These are phyloP conservation scores for Aleiodes alternator DNA, from an alignment of 2,888 invertebrate species.

Conservation along the genomic window DNA sequence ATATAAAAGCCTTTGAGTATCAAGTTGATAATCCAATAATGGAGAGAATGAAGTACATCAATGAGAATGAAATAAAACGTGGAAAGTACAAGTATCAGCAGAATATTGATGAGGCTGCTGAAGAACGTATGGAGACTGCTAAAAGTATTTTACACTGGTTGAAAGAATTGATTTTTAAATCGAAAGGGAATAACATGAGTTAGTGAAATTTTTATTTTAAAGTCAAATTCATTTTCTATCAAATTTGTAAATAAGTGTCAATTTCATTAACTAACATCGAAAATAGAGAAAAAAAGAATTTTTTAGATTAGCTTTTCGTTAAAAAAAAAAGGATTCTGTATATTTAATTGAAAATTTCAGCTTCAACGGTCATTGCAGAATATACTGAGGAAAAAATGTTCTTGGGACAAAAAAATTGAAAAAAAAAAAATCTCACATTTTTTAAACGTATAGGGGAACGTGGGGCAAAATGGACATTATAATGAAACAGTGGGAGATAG, in stretches of 20 bases:
- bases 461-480: no score
- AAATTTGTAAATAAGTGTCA: slow-evolving; percentile 36
- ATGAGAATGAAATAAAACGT: slow-evolving; percentile 31
- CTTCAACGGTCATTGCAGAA: no score
- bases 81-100: slow-evolving; percentile 53
- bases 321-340: no score
- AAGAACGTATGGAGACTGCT: slow-evolving; percentile 48
- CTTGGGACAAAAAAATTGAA: no score
- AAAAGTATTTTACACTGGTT: slow-evolving; percentile 52
- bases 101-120: slow-evolving; percentile 50
- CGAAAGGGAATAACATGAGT: slow-evolving; percentile 8
- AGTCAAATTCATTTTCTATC: slow-evolving; percentile 34
- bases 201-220: slow-evolving; percentile 32
- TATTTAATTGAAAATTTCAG: no score
- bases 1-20: slow-evolving; percentile 46
- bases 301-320: background rate
- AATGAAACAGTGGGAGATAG: no score
- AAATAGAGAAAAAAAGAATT: background rate
- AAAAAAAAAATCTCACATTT: no score
- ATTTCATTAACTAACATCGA: background rate
- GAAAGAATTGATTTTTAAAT: slow-evolving; percentile 47
- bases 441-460: no score
- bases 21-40: slow-evolving; percentile 53
- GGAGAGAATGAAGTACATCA: slow-evolving; percentile 47
- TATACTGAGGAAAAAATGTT: no score